Conservation (phyloP, 2,888 invertebrate genomes). For the Ophion ventricosus region DNA sequence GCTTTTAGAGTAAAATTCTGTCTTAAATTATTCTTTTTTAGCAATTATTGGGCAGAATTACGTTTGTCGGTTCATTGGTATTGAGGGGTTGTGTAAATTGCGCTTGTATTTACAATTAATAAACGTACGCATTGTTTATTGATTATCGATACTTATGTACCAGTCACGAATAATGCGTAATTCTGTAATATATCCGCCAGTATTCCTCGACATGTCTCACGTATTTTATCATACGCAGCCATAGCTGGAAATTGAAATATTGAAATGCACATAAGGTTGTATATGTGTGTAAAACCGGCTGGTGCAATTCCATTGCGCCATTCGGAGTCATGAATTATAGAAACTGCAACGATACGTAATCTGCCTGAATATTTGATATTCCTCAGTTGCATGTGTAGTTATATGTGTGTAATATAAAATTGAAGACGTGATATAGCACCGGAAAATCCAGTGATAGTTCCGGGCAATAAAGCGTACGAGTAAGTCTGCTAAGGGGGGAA, state of each 20-base stretch:
- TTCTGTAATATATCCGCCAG: neutral
- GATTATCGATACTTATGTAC: conserved; percentile 1
- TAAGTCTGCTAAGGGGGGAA: conserved; percentile 2
- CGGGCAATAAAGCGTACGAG: neutral
- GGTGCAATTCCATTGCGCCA: neutral
- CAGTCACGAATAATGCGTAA: conserved; percentile 1
- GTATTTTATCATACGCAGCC: neutral
- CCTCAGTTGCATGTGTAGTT: neutral
- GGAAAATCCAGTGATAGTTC: neutral
- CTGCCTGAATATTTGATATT: conserved; percentile 29
- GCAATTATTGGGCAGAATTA: neutral
- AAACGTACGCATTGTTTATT: neutral
- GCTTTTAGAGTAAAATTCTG: too few species aligned
- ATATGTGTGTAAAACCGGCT: neutral
- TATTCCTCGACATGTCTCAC: neutral
- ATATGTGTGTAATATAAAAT: neutral
- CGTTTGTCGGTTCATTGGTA: neutral
- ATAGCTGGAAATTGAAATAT: conserved; percentile 7
- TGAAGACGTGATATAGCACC: neutral
- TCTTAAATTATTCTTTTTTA: too few species aligned
- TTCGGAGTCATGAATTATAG: conserved; percentile 8
- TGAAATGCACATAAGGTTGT: neutral
- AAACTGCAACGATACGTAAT: conserved; percentile 6
- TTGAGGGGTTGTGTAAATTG: neutral
- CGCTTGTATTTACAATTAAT: neutral